A percentile compares a stretch with the other conserved stretches of the same genome.
These are phyloP conservation scores for Beaufortia kweichowensis DNA, from an alignment of 2,113 vertebrate genomes.

Conservation along the genomic window DNA sequence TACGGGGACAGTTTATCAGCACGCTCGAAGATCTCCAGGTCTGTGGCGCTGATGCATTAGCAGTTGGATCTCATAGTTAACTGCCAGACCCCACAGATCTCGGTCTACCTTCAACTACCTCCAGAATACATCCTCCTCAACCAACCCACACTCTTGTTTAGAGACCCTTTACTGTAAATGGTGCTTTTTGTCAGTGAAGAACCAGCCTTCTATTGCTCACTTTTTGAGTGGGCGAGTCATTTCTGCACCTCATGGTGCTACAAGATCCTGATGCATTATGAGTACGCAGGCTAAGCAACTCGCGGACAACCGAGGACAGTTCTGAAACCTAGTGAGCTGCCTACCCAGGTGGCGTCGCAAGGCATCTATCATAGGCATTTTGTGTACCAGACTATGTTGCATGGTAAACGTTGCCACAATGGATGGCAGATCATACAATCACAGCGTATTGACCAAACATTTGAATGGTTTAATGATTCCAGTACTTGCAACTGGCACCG, in stretches of 20 bases:
- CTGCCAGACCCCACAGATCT: conserved; percentile 55
- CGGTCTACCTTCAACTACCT: conserved; percentile 67
- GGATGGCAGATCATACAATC: too few species aligned
- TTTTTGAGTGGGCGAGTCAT: conserved; percentile 52
- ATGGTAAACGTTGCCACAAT: too few species aligned
- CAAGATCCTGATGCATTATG: conserved; percentile 26
- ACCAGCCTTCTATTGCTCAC: conserved; percentile 47
- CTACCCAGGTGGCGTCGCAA: not conserved
- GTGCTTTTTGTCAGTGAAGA: conserved; percentile 61
- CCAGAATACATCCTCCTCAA: conserved; percentile 55
- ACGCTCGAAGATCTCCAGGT: not conserved
- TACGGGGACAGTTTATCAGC: conserved; percentile 25
- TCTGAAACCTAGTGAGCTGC: conserved; percentile 64
- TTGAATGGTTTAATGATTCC: too few species aligned
- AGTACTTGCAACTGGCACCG: too few species aligned
- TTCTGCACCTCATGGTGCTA: conserved; percentile 79
- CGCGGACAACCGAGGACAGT: conserved; percentile 54
- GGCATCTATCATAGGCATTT: too few species aligned
- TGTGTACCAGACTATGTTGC: too few species aligned
- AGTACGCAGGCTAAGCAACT: conserved; percentile 54
- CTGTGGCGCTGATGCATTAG: not conserved
- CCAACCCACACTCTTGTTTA: conserved; percentile 30
- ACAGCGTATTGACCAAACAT: too few species aligned
- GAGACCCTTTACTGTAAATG: conserved; percentile 42
- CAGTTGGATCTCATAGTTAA: conserved; percentile 25